Evolutionary conservation across 30 jellyfish, hydroid and myxozoan species (phyloP).

Genomic region (Hydra vulgaris): DNA sequence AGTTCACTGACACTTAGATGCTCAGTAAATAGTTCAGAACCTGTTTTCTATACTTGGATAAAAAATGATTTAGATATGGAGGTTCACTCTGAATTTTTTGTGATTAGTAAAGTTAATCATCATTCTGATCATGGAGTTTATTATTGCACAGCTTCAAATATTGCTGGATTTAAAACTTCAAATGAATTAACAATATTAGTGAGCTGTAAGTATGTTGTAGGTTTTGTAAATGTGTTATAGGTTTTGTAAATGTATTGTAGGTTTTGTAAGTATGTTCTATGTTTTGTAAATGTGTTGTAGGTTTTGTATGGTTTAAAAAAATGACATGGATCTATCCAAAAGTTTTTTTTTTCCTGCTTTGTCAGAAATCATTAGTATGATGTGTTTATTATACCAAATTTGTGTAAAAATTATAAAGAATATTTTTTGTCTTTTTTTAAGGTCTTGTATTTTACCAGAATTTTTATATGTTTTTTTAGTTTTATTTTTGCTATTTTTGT

Average conservation of each 20-base stretch:
- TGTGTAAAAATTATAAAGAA: too few relatives aligned
- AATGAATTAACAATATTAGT: background rate
- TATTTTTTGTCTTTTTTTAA: too few relatives aligned
- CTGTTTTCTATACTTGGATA: background rate
- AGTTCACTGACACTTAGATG: background rate
- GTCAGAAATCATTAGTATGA: too few relatives aligned
- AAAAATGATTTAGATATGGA: background rate
- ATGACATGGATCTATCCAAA: too few relatives aligned
- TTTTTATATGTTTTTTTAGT: background rate
- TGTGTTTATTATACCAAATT: too few relatives aligned
- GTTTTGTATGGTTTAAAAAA: too few relatives aligned
- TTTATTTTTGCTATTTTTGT: too few relatives aligned
- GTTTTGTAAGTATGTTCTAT: too few relatives aligned
- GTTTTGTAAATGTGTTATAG: too few relatives aligned
- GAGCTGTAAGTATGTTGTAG: conserved; percentile 1
- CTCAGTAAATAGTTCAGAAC: background rate
- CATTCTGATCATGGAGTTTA: background rate
- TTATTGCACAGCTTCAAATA: conserved; percentile 4
- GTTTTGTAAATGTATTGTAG: too few relatives aligned
- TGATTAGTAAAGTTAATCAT: background rate
- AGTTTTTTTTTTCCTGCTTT: too few relatives aligned
- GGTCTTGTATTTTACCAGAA: background rate
- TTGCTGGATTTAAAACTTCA: conserved; percentile 2
- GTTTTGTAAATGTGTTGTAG: too few relatives aligned
- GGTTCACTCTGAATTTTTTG: background rate